Conservation (phyloP, 1,140 invertebrate genomes). For the Macrobrachium nipponense region DNA sequence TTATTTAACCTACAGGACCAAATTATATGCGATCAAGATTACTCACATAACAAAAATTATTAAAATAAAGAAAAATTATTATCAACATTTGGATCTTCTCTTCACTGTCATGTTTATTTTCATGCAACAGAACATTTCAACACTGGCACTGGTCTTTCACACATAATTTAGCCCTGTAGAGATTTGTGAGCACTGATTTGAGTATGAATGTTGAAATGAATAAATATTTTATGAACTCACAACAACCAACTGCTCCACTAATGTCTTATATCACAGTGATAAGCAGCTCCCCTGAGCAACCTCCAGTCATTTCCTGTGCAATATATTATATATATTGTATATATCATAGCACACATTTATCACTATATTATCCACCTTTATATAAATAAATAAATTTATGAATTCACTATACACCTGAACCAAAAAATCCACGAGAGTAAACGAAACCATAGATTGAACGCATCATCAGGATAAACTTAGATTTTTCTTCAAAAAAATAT, state of each 20-base stretch:
- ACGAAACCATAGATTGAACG: slow-evolving; percentile 5
- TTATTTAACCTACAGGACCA: no score
- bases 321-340: slow-evolving; percentile 2
- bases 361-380: slow-evolving; percentile 14
- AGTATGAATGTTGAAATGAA: neutral
- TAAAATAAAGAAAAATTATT: no score
- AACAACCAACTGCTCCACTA: slow-evolving; percentile 50
- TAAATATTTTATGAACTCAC: slow-evolving; percentile 3
- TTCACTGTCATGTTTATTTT: no score
- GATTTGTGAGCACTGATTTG: neutral
- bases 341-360: slow-evolving; percentile 1
- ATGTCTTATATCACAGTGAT: slow-evolving; percentile 60
- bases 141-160: no score
- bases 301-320: slow-evolving; percentile 27
- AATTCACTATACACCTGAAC: slow-evolving; percentile 41
- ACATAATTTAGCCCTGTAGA: no score
- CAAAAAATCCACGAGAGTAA: slow-evolving; percentile 27
- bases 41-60: no score
- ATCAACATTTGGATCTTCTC: no score
- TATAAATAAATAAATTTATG: slow-evolving; percentile 26
- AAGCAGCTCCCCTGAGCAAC: slow-evolving; percentile 58
- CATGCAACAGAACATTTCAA: no score
- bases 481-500: slow-evolving; percentile 47
- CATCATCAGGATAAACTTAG: slow-evolving; percentile 1
- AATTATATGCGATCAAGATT: no score